Evolutionary conservation across 2,888 invertebrate genomes (phyloP).

Genomic region (Carcina quercana): DNA sequence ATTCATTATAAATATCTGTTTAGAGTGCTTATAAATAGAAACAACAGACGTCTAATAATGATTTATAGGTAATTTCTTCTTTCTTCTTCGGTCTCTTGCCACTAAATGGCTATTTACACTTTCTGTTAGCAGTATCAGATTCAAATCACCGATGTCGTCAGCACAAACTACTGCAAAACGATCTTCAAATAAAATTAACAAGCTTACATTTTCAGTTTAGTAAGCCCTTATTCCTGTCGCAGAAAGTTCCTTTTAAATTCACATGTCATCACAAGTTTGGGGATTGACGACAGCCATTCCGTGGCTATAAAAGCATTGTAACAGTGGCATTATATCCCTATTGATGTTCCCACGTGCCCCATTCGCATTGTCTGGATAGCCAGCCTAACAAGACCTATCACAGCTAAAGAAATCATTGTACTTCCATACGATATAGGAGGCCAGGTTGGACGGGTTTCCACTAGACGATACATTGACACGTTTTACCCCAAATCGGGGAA

Average conservation of each 20-base stretch:
- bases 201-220: neutral
- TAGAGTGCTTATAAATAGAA: too few relatives aligned
- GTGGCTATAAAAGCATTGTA: slow-evolving; percentile 28
- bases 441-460: slow-evolving; percentile 26
- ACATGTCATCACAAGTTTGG: too few relatives aligned
- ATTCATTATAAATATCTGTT: too few relatives aligned
- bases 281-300: slow-evolving; percentile 20
- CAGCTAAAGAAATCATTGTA: slow-evolving; percentile 1
- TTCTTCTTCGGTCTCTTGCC: too few relatives aligned
- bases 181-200: too few relatives aligned
- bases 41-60: too few relatives aligned
- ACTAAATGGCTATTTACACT: too few relatives aligned
- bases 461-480: slow-evolving; percentile 34
- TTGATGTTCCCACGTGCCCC: slow-evolving; percentile 40
- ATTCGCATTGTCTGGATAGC: slow-evolving; percentile 30
- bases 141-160: slow-evolving; percentile 20
- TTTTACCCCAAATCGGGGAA: slow-evolving; percentile 46
- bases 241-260: too few relatives aligned
- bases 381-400: slow-evolving; percentile 25
- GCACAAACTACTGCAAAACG: too few relatives aligned
- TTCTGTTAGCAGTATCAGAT: too few relatives aligned
- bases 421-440: slow-evolving; percentile 13
- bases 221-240: slow-evolving; percentile 6
- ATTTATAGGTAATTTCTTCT: too few relatives aligned
- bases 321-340: slow-evolving; percentile 24